Evolutionary conservation across 2,888 invertebrate genomes (phyloP), one percentile per base, ranked within the genome.

Genomic region (Nasonovia ribisnigri): DNA sequence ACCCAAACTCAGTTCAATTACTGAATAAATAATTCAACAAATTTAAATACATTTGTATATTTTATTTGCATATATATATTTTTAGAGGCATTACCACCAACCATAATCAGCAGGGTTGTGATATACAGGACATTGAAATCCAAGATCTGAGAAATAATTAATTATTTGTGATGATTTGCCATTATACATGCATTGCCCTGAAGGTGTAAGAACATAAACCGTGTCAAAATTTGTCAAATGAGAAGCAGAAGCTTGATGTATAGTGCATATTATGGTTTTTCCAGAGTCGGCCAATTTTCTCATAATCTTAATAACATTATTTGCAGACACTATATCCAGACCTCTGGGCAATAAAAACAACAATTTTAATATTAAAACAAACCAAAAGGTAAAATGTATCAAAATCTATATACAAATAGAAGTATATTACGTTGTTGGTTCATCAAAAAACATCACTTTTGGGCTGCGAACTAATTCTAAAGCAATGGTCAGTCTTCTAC

Each of bases 71-170:
- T 77, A 67, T n/a, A n/a, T 4, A 51, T 26, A n/a, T 60, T 86
- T 87, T 67, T 51, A 48, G 67, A 77, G 20, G 6, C 54, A 48
- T 48, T 29, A 42, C 77, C 88, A 93, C 90, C 36, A 96, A 98
- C 98, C 96, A 96, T 97, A 98, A 96, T 99, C 99, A 42, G 98
- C 98, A 86, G 98, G 98, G 96, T 98, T 99, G 96, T 99, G 98
- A 95, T 98, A 98, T n/a, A 97, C 97, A 0, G 99, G 99, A 96
- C 99, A 99, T 86, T 92, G 94, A 92, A 94, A 91, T 57, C 94
- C 94, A 94, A 97, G 96, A 94, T 97, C 97, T 92, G 96, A 96
- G 94, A 99, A 96, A 96, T 97, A 99, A 0, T 98, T 97, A 91
- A 99, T 96, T 46, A 99, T 96, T 93, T 97, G 97, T 54, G 96